Percentiles rank a stretch among this genome's conserved stretches.
Evolutionary conservation across 1,140 invertebrate genomes (phyloP).

Genomic region (Drosophila busckii): DNA sequence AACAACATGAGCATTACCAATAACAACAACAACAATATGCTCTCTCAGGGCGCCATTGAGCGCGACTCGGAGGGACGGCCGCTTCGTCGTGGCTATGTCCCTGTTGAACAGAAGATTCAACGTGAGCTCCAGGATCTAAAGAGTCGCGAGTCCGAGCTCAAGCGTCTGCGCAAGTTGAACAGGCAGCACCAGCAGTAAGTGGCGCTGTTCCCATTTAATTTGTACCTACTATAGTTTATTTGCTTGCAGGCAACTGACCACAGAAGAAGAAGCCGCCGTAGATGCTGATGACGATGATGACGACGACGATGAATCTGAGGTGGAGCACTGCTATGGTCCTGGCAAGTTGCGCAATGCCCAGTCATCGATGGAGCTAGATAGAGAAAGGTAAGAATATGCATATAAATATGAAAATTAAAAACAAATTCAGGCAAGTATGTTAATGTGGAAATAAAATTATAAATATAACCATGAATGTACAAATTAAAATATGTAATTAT

Average conservation of each 20-base stretch:
- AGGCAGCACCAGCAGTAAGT: constrained; percentile 78
- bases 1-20: constrained; percentile 3
- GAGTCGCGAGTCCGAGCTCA: constrained; percentile 86
- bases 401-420: too few species aligned
- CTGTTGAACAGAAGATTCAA: constrained; percentile 88
- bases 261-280: constrained; percentile 56
- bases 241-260: constrained; percentile 43
- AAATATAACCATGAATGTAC: too few species aligned
- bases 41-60: constrained; percentile 78
- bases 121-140: constrained; percentile 87
- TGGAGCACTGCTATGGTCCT: constrained; percentile 81
- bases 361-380: constrained; percentile 81
- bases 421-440: constrained; percentile 65
- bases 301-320: constrained; percentile 81
- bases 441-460: too few species aligned
- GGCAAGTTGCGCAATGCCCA: constrained; percentile 81
- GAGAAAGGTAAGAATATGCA: constrained; percentile 65
- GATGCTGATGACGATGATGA: constrained; percentile 44
- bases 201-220: not conserved
- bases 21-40: constrained; percentile 24
- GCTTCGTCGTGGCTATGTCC: constrained; percentile 83
- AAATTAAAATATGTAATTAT: too few species aligned
- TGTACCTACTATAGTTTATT: not conserved
- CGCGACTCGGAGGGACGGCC: constrained; percentile 81
- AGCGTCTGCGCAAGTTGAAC: constrained; percentile 81